Evolutionary conservation across 2,888 invertebrate genomes (phyloP).

Genomic region (Catonia carolina): DNA sequence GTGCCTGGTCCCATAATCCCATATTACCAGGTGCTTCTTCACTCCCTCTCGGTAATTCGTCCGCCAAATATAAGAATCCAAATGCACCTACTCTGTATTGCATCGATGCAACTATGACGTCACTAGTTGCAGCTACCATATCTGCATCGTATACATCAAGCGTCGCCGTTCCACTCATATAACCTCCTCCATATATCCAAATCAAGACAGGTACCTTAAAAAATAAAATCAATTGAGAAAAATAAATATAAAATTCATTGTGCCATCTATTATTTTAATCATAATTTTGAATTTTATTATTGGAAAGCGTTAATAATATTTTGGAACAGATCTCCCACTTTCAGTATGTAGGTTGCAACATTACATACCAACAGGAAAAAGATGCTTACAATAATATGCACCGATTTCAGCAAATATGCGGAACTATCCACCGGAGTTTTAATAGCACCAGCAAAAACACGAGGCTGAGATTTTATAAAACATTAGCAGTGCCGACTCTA

Average conservation of each 20-base stretch:
- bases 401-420: too few species aligned
- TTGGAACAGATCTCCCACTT: too few species aligned
- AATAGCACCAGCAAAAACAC: too few species aligned
- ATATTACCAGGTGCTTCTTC: conserved; percentile 85
- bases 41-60: conserved; percentile 58
- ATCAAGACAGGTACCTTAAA: conserved; percentile 66
- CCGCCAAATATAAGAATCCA: conserved; percentile 77
- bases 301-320: too few species aligned
- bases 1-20: conserved; percentile 89
- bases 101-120: conserved; percentile 91
- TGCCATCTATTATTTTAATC: too few species aligned
- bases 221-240: conserved; percentile 5
- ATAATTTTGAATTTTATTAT: too few species aligned
- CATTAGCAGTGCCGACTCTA: too few species aligned
- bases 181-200: conserved; percentile 93
- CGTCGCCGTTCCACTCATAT: conserved; percentile 87
- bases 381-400: too few species aligned
- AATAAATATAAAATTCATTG: background rate
- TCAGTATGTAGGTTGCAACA: too few species aligned
- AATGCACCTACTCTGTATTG: conserved; percentile 91
- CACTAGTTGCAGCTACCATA: conserved; percentile 80
- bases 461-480: too few species aligned
- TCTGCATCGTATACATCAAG: conserved; percentile 92
- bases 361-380: too few species aligned
- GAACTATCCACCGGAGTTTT: too few species aligned